Evolutionary conservation across 2,888 invertebrate species (phyloP), one percentile per base, ranked within the genome.

Genomic region (Ennomos fuscantarius): DNA sequence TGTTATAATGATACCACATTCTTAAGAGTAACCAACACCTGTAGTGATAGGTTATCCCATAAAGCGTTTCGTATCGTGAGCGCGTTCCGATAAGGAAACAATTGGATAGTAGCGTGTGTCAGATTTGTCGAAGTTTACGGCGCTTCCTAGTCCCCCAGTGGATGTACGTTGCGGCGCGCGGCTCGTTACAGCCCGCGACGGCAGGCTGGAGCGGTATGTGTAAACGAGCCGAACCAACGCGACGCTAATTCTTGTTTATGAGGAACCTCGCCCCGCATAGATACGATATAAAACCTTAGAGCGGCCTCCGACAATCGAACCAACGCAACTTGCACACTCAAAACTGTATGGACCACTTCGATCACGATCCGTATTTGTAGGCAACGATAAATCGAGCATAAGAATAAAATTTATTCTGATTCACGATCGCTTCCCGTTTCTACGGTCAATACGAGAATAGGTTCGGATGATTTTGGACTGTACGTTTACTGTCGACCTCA

Each of bases 191-290:
- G 80, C 79, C 72, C 79, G 37, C 55, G 37, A 87, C 79, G 81
- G 79, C 78, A 70, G 79, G 80, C 82, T 75, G 83, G 82, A 83
- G 85, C 85, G 87, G 88, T 86, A 86, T 88, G 88, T 90, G 91
- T 89, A 89, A 89, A 89, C 90, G 89, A 87, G 84, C 81, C 80
- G 79, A 84, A 80, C 83, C 76, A 79, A 82, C 84, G 78, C 82
- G 87, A 87, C 86, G 85, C 86, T 91, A 89, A 91, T 90, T 87
- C 91, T 89, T 84, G 85, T 91, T 91, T 91, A 91, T 87, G 89
- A 86, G 80, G 65, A 78, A 76, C 80, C 81, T 82, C 74, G 79
- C 76, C 78, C 78, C 71, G 81, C 78, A 78, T 80, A 84, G 79
- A 76, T 74, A 76, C 81, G 76, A 81, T 75, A 73, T 78, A 76